Base-by-base conservation (phyloP, 2,797 vertebrate species). In the Molossus alvarezi region DNA sequence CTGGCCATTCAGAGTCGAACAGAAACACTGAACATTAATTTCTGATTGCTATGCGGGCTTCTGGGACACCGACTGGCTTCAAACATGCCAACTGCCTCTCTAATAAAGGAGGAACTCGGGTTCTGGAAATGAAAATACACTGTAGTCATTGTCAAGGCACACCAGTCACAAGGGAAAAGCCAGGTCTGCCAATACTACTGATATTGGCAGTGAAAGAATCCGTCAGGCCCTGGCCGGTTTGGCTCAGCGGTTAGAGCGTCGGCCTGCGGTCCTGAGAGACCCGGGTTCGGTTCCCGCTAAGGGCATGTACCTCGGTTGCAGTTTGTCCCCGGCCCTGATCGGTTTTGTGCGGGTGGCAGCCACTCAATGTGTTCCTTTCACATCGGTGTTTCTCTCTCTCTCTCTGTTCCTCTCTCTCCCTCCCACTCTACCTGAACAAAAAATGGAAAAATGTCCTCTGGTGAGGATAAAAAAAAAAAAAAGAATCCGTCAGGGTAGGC, bases 21-120 rank as follows among this genome's bases (percentile, higher is more conserved):
- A 76, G 80, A 94, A 88, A 92, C 62, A 96, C 23, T 75, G 60
- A 88, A 86, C n/a, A 29, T 27, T 89, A 90, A 69, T 91, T 75
- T 89, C 53, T 82, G 71, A 60, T 80, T n/a, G 0, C 27, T 64
- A 1, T 41, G n/a, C 71, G 57, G n/a, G 62, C 64, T 55, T 81
- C 27, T 17, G 48, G 71, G 33, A 29, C 58, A 91, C 21, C 1
- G 0, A 6, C 10, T 89, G 55, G 29, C 80, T 91, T 91, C 82
- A 90, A 25, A 95, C 41, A 93, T 92, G 76, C 62, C 81, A 88
- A 79, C 7, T 12, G 3, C 17, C 73, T 75, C 82, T 85, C 53
- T 85, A 21, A 58, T 83, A 58, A 87, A 58, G 9, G 12, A 84
- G 29, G n/a, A 64, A 72, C 20, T 80, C 15, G 11, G 48, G 71